Evolutionary conservation across 2,797 vertebrate species (phyloP).

Genomic region (Paguma larvata): DNA sequence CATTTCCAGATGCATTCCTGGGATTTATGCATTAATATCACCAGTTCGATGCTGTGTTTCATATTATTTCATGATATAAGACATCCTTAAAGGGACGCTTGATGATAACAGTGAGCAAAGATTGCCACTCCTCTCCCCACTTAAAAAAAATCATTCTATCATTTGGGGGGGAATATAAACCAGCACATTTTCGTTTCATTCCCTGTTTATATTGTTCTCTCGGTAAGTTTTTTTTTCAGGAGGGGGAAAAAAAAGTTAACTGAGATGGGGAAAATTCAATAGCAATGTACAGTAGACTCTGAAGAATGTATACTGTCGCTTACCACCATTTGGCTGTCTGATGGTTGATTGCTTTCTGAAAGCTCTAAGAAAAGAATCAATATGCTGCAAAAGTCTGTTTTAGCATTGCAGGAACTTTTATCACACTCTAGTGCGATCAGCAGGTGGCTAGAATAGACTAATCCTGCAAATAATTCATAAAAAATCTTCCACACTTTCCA

Average conservation of each 20-base stretch:
- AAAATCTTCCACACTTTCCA: not conserved
- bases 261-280: slow-evolving; percentile 77
- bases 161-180: slow-evolving; percentile 79
- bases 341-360: slow-evolving; percentile 72
- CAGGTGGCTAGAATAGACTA: slow-evolving; percentile 33
- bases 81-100: slow-evolving; percentile 79
- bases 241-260: slow-evolving; percentile 50
- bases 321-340: slow-evolving; percentile 66
- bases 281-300: slow-evolving; percentile 65
- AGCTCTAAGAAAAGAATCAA: slow-evolving; percentile 73
- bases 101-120: slow-evolving; percentile 79
- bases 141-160: slow-evolving; percentile 84
- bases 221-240: slow-evolving; percentile 75
- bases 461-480: slow-evolving; percentile 61
- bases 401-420: slow-evolving; percentile 59
- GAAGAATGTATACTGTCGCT: slow-evolving; percentile 71
- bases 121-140: slow-evolving; percentile 73
- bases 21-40: slow-evolving; percentile 87
- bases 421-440: not conserved
- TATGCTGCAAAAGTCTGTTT: slow-evolving; percentile 71
- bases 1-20: slow-evolving; percentile 78
- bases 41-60: slow-evolving; percentile 74
- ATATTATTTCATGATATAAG: slow-evolving; percentile 81
- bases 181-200: slow-evolving; percentile 80
- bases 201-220: slow-evolving; percentile 82